phyloP scores from a whole-genome alignment of 2,113 vertebrate species.

The Neolamprologus hecqui region DNA sequence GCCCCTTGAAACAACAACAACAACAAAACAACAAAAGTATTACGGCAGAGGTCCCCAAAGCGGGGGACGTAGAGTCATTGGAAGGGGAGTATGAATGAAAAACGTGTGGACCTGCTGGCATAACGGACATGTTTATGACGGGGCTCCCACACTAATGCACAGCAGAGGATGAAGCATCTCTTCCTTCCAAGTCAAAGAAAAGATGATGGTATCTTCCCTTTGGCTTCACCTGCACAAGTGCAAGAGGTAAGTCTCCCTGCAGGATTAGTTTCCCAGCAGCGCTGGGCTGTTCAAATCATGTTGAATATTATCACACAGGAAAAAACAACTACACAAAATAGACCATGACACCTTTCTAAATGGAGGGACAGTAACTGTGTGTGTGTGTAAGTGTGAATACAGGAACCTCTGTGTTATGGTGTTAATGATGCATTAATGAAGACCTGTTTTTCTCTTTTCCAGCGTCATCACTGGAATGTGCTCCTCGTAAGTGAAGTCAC shows the following conservation, averaged over 20 bases:
- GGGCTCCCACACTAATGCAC: background rate
- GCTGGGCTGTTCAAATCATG: background rate
- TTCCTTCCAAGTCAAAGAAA: background rate
- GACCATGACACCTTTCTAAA: background rate
- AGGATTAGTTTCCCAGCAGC: fast-evolving
- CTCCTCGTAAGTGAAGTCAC: background rate
- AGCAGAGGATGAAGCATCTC: background rate
- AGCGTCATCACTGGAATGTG: background rate
- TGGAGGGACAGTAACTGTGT: background rate
- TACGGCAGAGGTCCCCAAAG: fast-evolving
- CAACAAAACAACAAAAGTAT: background rate
- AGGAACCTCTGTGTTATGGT: background rate
- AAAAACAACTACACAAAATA: background rate
- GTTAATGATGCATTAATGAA: background rate
- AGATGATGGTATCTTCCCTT: fast-evolving
- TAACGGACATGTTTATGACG: fast-evolving
- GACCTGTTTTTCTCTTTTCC: background rate
- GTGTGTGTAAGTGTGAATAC: background rate
- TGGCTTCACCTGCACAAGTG: background rate
- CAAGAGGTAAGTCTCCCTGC: background rate
- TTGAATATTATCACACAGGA: background rate
- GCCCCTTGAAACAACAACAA: too few relatives aligned
- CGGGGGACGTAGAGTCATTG: fast-evolving
- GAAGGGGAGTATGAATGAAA: background rate
- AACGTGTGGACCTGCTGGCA: background rate